Evolutionary conservation across 2,113 vertebrate species (phyloP), one percentile per base, ranked within the genome.

Genomic region (Trogon melanurus): DNA sequence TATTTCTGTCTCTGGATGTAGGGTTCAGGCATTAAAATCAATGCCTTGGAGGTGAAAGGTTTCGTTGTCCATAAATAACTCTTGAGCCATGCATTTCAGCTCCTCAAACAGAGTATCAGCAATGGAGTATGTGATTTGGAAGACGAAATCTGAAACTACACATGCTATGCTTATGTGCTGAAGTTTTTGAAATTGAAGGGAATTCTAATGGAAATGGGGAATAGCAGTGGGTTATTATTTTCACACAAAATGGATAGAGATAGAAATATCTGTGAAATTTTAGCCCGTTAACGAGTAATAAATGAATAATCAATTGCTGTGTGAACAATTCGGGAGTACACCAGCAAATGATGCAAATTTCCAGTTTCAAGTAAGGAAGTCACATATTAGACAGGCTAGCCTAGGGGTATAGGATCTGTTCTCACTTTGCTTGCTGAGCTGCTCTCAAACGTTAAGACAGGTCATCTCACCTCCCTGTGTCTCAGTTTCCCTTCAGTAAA

Each of bases 31-130:
- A 51, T 76, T 76, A 85, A 93, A 95, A 93, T 93, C 86, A 87
- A 81, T 91, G 73, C 48, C 80, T 91, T 64, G 30, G 83, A 87
- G 80, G 78, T 89, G 83, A 93, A 87, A 95, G 70, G 36, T 64
- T 85, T 95, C 13, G 58, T 70, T 0, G 0, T 47, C 50, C 57
- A 44, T 82, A 95, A 96, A 95, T 89, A 94, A 89, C 58, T 79
- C 54, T 50, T 38, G 22, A 96, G 27, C 57, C 83, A 73, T 70
- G 82, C 83, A 19, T 92, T 96, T 92, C 6, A 13, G 41, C 36
- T 94, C 32, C 60, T 91, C 62, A 75, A 56, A 74, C 19, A 74
- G 65, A 53, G 25, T 69, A 34, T 85, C 50, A 61, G 18, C 70
- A 89, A 38, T 17, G 22, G 83, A 85, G 15, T 71, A n/a, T 62